Evolutionary conservation across 1,140 invertebrate genomes (phyloP), one percentile per base, ranked within the genome.

Genomic region (Pissodes strobi): DNA sequence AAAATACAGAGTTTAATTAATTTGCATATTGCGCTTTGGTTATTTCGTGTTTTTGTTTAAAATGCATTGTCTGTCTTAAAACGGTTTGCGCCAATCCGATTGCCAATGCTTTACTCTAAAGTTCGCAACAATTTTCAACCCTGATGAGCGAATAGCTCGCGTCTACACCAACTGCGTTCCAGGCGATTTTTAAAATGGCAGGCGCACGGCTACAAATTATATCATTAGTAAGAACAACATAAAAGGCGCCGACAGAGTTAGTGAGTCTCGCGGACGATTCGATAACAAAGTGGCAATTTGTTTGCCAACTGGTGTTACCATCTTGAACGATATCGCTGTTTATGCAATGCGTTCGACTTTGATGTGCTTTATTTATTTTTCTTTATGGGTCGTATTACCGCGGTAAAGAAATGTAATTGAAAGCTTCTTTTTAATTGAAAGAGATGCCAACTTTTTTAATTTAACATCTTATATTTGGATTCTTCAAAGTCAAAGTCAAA

Each of bases 251-350:
- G 48, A 10, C 6, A 30, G 13, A 17, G 48, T 17, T 34, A 30
- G 5, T 13, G 23, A 27, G 9, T 17, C 23, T n/a, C n/a, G n/a
- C n/a, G n/a, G n/a, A n/a, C n/a, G n/a, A n/a, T n/a, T n/a, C 23
- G 25, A 51, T 30, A 51, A 51, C 48, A 51, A 51, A 51, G 48
- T 34, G 48, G 23, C 48, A 27, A 51, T 51, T 51, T 51, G 23
- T 51, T 15, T 51, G 48, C 19, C 48, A 48, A 48, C 45, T 21
- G 12, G 45, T 48, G 45, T n/a, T n/a, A n/a, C n/a, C n/a, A n/a
- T n/a, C n/a, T n/a, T n/a, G n/a, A 48, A 48, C n/a, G 45, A 48
- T 22, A 22, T 23, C 18, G 45, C 22, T 48, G 15, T 48, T 22
- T 48, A 48, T 48, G 15, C 30, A 37, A 37, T n/a, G n/a, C n/a